phyloP scores from a whole-genome alignment of 2,888 invertebrate genomes.

The Pyrocoelia pectoralis region DNA sequence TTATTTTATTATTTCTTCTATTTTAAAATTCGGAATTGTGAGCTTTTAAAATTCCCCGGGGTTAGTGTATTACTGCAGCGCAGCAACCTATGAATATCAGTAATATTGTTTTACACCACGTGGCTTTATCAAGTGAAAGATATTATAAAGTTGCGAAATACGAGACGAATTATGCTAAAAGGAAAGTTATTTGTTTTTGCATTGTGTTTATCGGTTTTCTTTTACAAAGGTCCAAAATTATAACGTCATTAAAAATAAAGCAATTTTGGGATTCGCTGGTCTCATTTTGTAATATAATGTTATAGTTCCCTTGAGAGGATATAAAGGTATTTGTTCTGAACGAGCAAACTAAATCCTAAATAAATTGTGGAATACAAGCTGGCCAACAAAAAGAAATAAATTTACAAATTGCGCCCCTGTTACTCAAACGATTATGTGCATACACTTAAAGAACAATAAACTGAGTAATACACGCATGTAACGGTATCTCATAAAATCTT shows the following conservation, averaged over 20 bases:
- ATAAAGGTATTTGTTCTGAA: constrained; percentile 34
- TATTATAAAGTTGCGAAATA: constrained; percentile 28
- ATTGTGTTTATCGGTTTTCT: constrained; percentile 15
- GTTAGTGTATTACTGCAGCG: constrained; percentile 41
- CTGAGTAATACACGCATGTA: constrained; percentile 28
- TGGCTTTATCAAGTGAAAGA: constrained; percentile 30
- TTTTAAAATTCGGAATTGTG: constrained; percentile 41
- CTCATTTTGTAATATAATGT: constrained; percentile 33
- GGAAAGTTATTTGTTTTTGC: constrained; percentile 22
- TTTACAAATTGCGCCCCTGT: constrained; percentile 24
- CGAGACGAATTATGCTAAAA: constrained; percentile 19
- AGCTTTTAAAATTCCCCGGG: constrained; percentile 45
- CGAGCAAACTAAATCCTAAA: constrained; percentile 33
- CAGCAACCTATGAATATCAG: constrained; percentile 40
- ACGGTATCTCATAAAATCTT: constrained; percentile 41
- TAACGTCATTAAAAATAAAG: constrained; percentile 29
- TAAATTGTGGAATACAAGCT: constrained; percentile 31
- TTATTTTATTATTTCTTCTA: constrained; percentile 46
- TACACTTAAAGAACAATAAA: constrained; percentile 31
- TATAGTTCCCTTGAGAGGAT: constrained; percentile 32
- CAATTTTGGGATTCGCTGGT: constrained; percentile 27
- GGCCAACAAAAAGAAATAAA: constrained; percentile 30
- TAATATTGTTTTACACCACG: constrained; percentile 37
- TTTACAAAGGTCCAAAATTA: constrained; percentile 21
- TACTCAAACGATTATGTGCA: constrained; percentile 31